Conservation (phyloP, 2,113 vertebrate genomes). For the Psittacula cyanocephala region DNA sequence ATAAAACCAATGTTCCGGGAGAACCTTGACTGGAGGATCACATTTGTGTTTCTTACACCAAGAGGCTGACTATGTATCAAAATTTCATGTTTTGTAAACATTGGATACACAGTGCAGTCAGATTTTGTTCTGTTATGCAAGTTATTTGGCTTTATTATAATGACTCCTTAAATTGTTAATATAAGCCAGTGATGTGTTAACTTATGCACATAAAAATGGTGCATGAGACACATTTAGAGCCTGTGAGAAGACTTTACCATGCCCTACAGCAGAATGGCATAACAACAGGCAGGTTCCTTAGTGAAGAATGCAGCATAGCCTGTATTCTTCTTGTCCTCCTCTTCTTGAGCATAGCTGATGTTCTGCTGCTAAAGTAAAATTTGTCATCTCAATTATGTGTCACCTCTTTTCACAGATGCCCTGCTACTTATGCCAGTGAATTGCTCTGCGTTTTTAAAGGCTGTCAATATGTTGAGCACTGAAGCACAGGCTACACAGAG, state of each 20-base stretch:
- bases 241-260: background rate
- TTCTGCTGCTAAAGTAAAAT: background rate
- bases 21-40: background rate
- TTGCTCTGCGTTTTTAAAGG: background rate
- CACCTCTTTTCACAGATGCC: background rate
- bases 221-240: background rate
- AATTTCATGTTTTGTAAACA: background rate
- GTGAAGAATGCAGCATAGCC: background rate
- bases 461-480: background rate
- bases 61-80: background rate
- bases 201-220: background rate
- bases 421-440: background rate
- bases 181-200: background rate
- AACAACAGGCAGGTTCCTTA: too few species aligned
- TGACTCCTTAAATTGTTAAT: background rate
- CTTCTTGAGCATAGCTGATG: background rate
- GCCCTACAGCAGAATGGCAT: too few species aligned
- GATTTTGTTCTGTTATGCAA: background rate
- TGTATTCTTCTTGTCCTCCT: background rate
- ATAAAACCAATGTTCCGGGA: background rate
- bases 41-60: background rate
- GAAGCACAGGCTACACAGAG: background rate
- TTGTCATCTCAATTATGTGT: background rate
- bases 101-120: background rate
- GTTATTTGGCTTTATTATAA: background rate